Evolutionary conservation across 2,113 vertebrate genomes (phyloP), one percentile per base, ranked within the genome.

Genomic region (Syngnathus scovelli): DNA sequence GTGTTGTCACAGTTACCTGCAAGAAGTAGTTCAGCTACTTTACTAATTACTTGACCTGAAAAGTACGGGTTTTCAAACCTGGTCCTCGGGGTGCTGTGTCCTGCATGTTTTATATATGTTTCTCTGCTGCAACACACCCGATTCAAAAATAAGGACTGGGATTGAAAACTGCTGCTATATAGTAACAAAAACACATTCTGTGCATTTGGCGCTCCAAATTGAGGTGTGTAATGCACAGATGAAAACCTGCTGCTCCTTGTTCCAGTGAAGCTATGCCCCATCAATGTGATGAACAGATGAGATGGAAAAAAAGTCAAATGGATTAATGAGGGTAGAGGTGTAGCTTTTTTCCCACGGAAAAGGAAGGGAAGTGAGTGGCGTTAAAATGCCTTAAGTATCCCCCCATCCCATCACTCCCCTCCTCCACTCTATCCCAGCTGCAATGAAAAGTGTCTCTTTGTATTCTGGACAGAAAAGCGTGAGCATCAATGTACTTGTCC

Each of bases 391-490:
- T 38, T 46, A 83, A 73, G 76, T 76, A 75, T 72, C 39, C 63
- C 71, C 70, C 68, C 23, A n/a, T 43, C 23, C 55, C 12, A 55
- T 8, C 74, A 23, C 64, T 18, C 62, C 76, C 33, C 64, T 13
- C 63, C 63, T 51, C 61, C 77, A 33, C 27, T 33, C 27, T 33
- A 33, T 67, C 77, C 79, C 88, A 89, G 89, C 87, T 90, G 88
- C 90, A 88, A 83, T 89, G 88, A 91, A 90, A 91, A 91, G 89
- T 89, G 86, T 89, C 83, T 90, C 87, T 88, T 89, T 91, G 86
- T 87, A 87, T 91, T 89, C 83, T 72, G 78, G 83, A 89, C 81
- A 89, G 86, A 89, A 89, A 86, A 87, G 78, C 83, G 68, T 70
- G 2, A 83, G 79, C 80, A 88, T 85, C 84, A 88, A 86, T 88